phyloP scores from a whole-genome alignment of 1,140 invertebrate genomes.

The Drosophila novamexicana region DNA sequence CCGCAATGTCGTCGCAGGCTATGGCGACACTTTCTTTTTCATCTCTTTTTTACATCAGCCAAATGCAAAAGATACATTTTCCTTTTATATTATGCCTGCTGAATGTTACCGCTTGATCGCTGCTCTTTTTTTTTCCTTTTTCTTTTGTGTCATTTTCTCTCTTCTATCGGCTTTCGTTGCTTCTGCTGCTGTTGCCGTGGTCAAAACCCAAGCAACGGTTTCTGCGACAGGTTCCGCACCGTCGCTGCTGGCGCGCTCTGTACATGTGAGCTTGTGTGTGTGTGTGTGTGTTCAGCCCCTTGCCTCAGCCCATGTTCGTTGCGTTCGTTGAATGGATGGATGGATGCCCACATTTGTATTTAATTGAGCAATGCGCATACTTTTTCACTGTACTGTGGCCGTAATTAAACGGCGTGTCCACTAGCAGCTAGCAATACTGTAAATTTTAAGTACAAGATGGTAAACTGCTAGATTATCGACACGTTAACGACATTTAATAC shows the following conservation, averaged over 20 bases:
- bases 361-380: constrained; percentile 71
- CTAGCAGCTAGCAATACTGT: constrained; percentile 24
- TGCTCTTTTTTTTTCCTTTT: constrained; percentile 45
- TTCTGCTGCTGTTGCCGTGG: constrained; percentile 52
- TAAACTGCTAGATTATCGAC: neutral
- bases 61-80: constrained; percentile 59
- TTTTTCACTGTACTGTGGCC: constrained; percentile 44
- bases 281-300: constrained; percentile 1
- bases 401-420: constrained; percentile 55
- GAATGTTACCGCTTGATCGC: constrained; percentile 44
- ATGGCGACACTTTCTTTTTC: constrained; percentile 75
- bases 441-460: constrained; percentile 21
- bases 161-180: constrained; percentile 54
- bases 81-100: constrained; percentile 41
- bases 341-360: constrained; percentile 69
- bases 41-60: constrained; percentile 50
- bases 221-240: constrained; percentile 59
- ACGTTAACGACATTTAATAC: neutral
- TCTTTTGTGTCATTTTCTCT: constrained; percentile 52
- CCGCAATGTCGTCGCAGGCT: constrained; percentile 42
- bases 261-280: neutral
- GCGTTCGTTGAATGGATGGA: constrained; percentile 54
- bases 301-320: constrained; percentile 23
- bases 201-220: constrained; percentile 54
- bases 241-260: constrained; percentile 34